Percentiles rank a stretch among this genome's conserved stretches.
Conservation (phyloP, 2,888 invertebrate species). For the Leuctra nigra region DNA sequence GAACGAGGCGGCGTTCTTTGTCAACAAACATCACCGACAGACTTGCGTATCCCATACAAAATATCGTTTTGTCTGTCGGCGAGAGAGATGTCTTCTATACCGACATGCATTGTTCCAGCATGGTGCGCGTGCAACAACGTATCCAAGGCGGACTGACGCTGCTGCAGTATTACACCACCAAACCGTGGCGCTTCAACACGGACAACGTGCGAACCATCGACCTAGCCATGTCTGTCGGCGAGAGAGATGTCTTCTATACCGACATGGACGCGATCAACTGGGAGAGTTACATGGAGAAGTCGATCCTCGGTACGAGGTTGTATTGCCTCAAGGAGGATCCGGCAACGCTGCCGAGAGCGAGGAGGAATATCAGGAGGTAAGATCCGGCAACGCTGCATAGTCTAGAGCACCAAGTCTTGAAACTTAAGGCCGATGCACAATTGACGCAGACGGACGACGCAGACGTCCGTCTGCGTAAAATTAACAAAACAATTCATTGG, state of each 20-base stretch:
- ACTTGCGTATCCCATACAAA: too few relatives aligned
- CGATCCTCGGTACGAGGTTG: conserved; percentile 41
- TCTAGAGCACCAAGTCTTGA: too few relatives aligned
- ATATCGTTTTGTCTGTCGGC: conserved; percentile 30
- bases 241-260: conserved; percentile 39
- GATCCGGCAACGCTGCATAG: not conserved
- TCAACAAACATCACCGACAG: too few relatives aligned
- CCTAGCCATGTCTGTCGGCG: conserved; percentile 31
- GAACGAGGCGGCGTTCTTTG: too few relatives aligned
- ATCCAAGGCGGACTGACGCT: conserved; percentile 40
- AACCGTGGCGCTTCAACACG: conserved; percentile 43
- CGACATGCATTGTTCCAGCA: conserved; percentile 39
- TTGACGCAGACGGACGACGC: too few relatives aligned
- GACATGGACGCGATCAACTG: conserved; percentile 39
- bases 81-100: conserved; percentile 40
- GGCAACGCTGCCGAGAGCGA: conserved; percentile 32
- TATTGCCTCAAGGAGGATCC: conserved; percentile 42
- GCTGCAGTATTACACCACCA: conserved; percentile 43
- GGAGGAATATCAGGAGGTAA: conserved; percentile 1
- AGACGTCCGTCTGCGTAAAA: too few relatives aligned
- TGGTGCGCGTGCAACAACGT: conserved; percentile 41
- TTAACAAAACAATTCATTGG: too few relatives aligned
- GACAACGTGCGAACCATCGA: conserved; percentile 32
- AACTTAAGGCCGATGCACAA: too few relatives aligned
- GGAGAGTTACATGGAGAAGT: conserved; percentile 42